Evolutionary conservation across 2,113 vertebrate genomes (phyloP).

Genomic region (Nannospalax galili): DNA sequence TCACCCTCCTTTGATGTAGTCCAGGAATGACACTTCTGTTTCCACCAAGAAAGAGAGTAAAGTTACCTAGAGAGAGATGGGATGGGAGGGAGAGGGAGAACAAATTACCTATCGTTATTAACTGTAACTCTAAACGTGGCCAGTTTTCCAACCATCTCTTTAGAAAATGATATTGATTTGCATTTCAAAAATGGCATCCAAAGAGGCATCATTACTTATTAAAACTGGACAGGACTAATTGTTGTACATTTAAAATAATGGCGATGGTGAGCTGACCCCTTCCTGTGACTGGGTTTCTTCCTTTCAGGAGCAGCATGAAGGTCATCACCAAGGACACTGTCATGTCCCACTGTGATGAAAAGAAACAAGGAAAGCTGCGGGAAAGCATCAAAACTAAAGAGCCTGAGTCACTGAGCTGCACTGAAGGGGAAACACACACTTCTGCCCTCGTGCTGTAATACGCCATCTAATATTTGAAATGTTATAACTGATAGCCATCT

Average conservation of each 20-base stretch:
- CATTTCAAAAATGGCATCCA: background rate
- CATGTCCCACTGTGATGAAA: constrained; percentile 50
- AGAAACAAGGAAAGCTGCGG: background rate
- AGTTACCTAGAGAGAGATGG: constrained; percentile 90
- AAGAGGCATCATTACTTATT: background rate
- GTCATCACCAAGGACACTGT: background rate
- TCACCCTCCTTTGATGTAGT: constrained; percentile 99
- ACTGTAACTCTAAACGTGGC: background rate
- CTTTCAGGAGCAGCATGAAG: constrained; percentile 41
- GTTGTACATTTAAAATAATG: background rate
- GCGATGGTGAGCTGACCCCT: background rate
- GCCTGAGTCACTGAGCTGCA: background rate
- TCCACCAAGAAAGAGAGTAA: constrained; percentile 98
- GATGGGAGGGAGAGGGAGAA: background rate
- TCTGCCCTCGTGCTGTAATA: background rate
- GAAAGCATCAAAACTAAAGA: constrained; percentile 27
- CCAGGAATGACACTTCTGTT: constrained; percentile 98
- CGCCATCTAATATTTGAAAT: background rate
- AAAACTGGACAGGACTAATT: background rate
- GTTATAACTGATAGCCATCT: background rate
- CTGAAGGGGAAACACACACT: background rate
- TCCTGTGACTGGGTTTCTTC: background rate
- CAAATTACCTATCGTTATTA: constrained; percentile 1
- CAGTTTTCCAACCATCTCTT: background rate
- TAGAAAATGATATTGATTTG: constrained; percentile 15